Conservation (phyloP, 1,140 invertebrate species). For the Lordiphosa collinella region DNA sequence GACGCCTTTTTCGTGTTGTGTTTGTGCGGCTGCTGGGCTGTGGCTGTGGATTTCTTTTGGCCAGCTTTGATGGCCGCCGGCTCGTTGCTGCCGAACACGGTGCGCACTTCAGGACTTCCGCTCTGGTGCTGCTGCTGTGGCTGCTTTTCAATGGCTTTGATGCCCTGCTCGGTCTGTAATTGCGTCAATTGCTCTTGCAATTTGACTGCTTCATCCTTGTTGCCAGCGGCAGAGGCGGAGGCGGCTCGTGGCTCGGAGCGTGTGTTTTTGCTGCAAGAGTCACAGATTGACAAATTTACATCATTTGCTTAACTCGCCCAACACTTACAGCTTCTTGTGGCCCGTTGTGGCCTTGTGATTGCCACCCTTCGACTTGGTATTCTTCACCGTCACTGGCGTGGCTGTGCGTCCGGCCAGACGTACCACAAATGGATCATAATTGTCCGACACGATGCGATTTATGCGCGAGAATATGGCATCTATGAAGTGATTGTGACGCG, state of each 20-base stretch:
- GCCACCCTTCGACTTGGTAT: conserved; percentile 22
- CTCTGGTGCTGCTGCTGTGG: conserved; percentile 9
- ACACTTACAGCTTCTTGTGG: conserved; percentile 75
- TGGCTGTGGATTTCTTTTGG: conserved; percentile 66
- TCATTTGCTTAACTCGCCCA: conserved; percentile 12
- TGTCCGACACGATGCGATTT: conserved; percentile 87
- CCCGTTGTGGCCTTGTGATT: conserved; percentile 27
- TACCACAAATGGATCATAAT: conserved; percentile 91
- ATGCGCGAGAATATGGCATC: conserved; percentile 89
- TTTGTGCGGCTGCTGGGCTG: conserved; percentile 32
- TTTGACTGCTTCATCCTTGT: conserved; percentile 50
- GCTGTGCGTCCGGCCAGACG: conserved; percentile 84
- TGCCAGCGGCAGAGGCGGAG: conserved; percentile 15
- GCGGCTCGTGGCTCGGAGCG: conserved; percentile 65
- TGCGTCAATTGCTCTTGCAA: conserved; percentile 71
- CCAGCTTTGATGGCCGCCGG: conserved; percentile 36
- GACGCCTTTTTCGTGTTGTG: conserved; percentile 57
- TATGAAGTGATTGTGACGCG: conserved; percentile 87
- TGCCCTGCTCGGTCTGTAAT: conserved; percentile 65
- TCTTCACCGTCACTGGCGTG: conserved; percentile 27
- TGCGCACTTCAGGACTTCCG: conserved; percentile 61
- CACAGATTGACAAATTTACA: conserved; percentile 42
- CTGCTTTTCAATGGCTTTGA: conserved; percentile 68
- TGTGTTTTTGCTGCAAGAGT: conserved; percentile 70
- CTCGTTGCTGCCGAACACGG: conserved; percentile 46